Conservation (phyloP, 35 echinoderm and acorn worm genomes). For the Strongylocentrotus purpuratus region DNA sequence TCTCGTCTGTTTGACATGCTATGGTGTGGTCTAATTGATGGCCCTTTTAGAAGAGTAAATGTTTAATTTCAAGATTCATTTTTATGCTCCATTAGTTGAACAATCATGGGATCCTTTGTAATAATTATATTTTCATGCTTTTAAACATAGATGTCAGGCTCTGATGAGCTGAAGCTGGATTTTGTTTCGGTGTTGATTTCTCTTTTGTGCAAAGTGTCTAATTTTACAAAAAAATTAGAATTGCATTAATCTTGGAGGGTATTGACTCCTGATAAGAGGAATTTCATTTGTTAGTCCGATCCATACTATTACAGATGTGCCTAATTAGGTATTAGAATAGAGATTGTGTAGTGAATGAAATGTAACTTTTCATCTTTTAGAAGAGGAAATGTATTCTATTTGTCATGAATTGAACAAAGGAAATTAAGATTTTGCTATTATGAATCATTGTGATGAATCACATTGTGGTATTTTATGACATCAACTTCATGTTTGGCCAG, state of each 20-base stretch:
- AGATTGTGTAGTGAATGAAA: too few species aligned
- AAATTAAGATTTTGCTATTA: background rate
- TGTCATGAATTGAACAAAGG: too few species aligned
- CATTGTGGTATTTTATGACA: background rate
- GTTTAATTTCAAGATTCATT: constrained; percentile 14
- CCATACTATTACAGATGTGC: background rate
- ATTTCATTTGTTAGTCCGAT: background rate
- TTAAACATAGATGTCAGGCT: background rate
- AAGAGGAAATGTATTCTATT: too few species aligned
- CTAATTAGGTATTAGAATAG: too few species aligned
- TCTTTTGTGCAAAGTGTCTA: background rate
- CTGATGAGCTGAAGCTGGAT: background rate
- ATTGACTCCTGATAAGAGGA: too few species aligned
- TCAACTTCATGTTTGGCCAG: background rate
- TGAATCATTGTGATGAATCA: background rate
- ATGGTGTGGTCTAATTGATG: background rate
- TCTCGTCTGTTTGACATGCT: background rate
- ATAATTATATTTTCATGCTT: background rate
- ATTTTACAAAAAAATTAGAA: background rate
- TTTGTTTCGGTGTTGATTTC: background rate
- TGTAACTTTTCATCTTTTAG: too few species aligned
- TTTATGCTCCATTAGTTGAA: background rate
- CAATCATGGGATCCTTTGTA: background rate
- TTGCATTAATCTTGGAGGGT: background rate
- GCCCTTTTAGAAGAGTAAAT: background rate